Percentiles rank a stretch among this genome's conserved stretches.
Evolutionary conservation across 2,113 vertebrate species (phyloP).

Genomic region (Rhagologus leucostigma): DNA sequence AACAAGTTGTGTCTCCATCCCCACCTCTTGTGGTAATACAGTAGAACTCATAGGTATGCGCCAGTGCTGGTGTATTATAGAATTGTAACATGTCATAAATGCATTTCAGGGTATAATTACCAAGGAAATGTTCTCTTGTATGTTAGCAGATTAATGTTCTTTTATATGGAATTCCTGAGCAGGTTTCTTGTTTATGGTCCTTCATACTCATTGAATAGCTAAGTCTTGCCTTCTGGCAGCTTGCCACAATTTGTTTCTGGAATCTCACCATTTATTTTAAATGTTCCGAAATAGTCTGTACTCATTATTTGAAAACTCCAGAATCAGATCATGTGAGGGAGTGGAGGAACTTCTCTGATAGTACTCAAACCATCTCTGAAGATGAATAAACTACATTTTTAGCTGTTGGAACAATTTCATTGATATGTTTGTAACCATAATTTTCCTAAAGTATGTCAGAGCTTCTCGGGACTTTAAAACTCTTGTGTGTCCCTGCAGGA

Average conservation of each 20-base stretch:
- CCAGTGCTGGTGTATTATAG: background rate
- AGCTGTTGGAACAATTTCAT: background rate
- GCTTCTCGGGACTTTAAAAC: background rate
- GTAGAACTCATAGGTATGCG: no score
- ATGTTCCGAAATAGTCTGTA: background rate
- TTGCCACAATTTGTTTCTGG: background rate
- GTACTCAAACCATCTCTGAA: background rate
- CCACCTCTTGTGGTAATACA: accelerated
- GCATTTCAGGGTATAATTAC: background rate
- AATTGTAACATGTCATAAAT: background rate
- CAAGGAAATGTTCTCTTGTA: background rate
- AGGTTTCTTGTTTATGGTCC: background rate
- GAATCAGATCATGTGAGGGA: background rate
- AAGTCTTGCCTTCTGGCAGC: background rate
- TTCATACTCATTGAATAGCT: background rate
- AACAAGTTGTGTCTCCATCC: background rate
- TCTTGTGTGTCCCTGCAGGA: conserved; percentile 74
- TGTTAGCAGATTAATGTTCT: background rate
- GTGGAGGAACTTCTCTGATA: background rate
- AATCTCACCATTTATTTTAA: background rate
- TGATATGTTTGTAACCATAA: background rate
- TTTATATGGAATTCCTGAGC: background rate
- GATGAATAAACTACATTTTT: background rate
- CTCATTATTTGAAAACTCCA: background rate
- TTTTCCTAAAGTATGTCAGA: background rate